phyloP scores from a whole-genome alignment of 2,888 invertebrate genomes.

The Acleris cristana region DNA sequence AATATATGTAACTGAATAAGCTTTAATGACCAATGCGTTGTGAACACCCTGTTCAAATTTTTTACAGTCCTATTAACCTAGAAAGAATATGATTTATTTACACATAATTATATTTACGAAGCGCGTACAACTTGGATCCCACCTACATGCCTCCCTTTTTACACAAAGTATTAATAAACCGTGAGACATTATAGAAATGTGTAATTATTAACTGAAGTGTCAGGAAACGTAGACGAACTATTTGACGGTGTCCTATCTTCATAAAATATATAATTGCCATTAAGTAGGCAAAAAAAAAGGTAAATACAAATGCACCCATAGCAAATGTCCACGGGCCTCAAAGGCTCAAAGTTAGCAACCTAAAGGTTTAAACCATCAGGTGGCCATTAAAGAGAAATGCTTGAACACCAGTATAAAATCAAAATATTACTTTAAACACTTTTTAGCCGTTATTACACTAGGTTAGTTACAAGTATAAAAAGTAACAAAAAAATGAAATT shows the following conservation, averaged over 20 bases:
- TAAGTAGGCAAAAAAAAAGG: too few relatives aligned
- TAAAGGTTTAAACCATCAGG: too few relatives aligned
- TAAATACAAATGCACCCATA: too few relatives aligned
- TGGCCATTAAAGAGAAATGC: too few relatives aligned
- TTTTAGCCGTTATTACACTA: too few relatives aligned
- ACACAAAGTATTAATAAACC: conserved; percentile 48
- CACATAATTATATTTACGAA: conserved; percentile 69
- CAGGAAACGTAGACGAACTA: conserved; percentile 39
- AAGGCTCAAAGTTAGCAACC: too few relatives aligned
- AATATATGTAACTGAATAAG: neutral
- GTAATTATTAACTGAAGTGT: conserved; percentile 47
- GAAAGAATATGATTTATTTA: conserved; percentile 79
- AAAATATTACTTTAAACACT: too few relatives aligned
- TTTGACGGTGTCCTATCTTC: conserved; percentile 35
- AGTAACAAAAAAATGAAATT: neutral
- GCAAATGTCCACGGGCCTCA: too few relatives aligned
- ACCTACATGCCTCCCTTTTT: conserved; percentile 58
- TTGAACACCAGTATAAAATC: too few relatives aligned
- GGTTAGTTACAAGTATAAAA: too few relatives aligned
- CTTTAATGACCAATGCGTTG: too few relatives aligned
- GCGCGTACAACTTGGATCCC: conserved; percentile 73
- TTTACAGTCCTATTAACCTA: conserved; percentile 84
- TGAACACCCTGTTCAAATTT: conserved; percentile 55
- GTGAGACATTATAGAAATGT: conserved; percentile 49
- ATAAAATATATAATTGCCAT: too few relatives aligned